Evolutionary conservation across 2,113 vertebrate genomes (phyloP).

Genomic region (Percina caprodes): DNA sequence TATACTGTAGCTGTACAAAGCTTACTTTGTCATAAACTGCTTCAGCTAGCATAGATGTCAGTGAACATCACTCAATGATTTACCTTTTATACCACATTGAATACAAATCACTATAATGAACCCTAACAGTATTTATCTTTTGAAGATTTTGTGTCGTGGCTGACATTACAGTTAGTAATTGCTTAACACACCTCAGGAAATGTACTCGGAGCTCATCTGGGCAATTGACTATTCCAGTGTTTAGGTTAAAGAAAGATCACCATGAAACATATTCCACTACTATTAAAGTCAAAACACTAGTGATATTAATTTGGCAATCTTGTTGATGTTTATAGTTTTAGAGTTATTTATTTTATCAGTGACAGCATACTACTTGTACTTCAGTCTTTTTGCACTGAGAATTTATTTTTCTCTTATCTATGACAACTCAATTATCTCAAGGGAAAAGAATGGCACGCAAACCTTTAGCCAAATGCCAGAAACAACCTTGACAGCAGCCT

Average conservation of each 20-base stretch:
- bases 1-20: background rate
- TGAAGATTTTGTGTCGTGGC: background rate
- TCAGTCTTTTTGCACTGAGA: background rate
- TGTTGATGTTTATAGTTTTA: background rate
- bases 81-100: background rate
- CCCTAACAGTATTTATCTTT: background rate
- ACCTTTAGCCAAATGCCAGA: constrained; percentile 95
- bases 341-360: background rate
- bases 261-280: background rate
- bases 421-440: constrained; percentile 27
- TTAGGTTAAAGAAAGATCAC: constrained; percentile 27
- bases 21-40: background rate
- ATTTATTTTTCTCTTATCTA: background rate
- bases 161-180: background rate
- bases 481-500: constrained; percentile 99
- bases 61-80: background rate
- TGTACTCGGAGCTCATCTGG: constrained; percentile 21
- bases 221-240: constrained; percentile 38
- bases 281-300: background rate
- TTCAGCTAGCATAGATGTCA: background rate
- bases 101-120: background rate
- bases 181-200: background rate
- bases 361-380: no score
- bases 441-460: constrained; percentile 83
- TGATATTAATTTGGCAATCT: background rate